phyloP scores from a whole-genome alignment of 37 sponge, comb jelly and placozoan species.

The Aplysina aerophoba region DNA sequence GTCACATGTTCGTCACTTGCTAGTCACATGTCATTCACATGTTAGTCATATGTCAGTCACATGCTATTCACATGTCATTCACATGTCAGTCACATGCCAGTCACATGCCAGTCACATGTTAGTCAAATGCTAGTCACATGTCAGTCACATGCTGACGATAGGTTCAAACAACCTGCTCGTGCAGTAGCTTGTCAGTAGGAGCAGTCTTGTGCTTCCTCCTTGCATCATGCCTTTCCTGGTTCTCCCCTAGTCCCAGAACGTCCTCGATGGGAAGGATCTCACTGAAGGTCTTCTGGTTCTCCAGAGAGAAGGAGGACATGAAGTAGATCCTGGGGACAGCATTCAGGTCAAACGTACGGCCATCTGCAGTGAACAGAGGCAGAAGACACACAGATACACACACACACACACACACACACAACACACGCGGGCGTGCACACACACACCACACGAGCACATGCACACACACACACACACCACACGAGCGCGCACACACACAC shows the following conservation, averaged over 20 bases:
- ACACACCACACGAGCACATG: no score
- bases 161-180: conserved; percentile 66
- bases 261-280: conserved; percentile 69
- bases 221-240: background rate
- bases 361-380: conserved; percentile 40
- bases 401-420: no score
- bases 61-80: no score
- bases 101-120: background rate
- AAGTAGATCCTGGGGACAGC: conserved; percentile 77
- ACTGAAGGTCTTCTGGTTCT: conserved; percentile 78
- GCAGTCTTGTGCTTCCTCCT: background rate
- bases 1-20: no score
- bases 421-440: no score
- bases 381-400: no score
- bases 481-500: no score
- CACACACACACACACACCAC: no score
- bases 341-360: conserved; percentile 58
- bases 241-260: conserved; percentile 28
- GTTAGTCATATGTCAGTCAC: no score
- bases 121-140: no score
- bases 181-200: conserved; percentile 71
- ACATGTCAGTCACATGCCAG: background rate
- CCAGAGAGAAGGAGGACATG: conserved; percentile 68
- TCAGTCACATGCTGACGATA: no score
- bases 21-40: no score